phyloP scores from a whole-genome alignment of 2,797 vertebrate genomes.

The Mormyrops boulengeri region DNA sequence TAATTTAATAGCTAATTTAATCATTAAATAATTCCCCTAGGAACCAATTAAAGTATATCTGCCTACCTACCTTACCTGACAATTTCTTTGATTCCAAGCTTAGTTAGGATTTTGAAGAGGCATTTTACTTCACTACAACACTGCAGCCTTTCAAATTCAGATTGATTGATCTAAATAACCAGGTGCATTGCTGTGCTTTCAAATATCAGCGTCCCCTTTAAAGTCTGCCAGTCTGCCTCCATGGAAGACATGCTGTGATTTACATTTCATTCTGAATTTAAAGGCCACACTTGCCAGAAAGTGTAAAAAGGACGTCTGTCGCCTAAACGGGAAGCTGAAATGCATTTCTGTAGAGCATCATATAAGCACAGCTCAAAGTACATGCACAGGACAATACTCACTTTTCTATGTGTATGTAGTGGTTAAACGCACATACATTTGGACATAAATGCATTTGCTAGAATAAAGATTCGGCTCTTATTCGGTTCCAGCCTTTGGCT shows the following conservation, averaged over 20 bases:
- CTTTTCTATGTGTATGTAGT: background rate
- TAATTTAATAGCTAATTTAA: slow-evolving; percentile 11
- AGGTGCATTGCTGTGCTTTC: background rate
- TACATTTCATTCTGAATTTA: background rate
- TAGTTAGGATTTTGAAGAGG: background rate
- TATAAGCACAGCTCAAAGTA: background rate
- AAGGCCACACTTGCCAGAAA: background rate
- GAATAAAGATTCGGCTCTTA: background rate
- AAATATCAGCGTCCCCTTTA: background rate
- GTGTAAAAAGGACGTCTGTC: background rate
- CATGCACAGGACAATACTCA: background rate
- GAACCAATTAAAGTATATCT: background rate
- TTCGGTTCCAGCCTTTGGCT: background rate
- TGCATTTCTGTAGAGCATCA: background rate
- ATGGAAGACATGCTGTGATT: background rate
- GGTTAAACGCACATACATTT: background rate
- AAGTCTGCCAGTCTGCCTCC: background rate
- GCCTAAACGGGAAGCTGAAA: background rate
- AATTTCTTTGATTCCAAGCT: background rate
- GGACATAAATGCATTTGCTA: background rate
- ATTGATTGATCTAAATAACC: background rate
- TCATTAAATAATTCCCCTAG: background rate
- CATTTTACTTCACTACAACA: background rate
- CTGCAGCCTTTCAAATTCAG: background rate
- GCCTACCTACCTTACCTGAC: background rate